Evolutionary conservation across 2,797 vertebrate species (phyloP), one percentile per base, ranked within the genome.

Genomic region (Coranthus polyacanthus): DNA sequence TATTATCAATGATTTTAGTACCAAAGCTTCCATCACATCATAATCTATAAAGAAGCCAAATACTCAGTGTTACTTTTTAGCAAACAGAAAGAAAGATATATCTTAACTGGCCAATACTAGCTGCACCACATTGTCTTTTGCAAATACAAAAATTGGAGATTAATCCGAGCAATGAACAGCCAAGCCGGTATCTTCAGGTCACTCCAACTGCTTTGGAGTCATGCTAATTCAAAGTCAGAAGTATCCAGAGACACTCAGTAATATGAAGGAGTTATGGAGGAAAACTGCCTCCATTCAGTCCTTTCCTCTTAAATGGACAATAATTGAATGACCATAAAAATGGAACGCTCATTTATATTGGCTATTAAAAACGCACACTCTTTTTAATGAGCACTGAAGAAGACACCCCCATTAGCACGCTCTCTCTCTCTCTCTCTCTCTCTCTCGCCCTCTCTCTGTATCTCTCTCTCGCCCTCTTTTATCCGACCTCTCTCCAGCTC

Each of bases 361-460:
- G 72, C 87, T 86, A 87, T 90, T 92, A 90, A 89, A 92, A 87
- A 81, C 77, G 69, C 75, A 74, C 78, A 74, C 81, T 84, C 76
- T 80, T 87, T 86, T 88, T 88, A 90, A 92, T 87, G 87, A 92
- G 89, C 79, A 79, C 84, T 89, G 85, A 79, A 90, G 84, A 80
- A 79, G 72, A 83, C 74, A 71, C 72, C 79, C 66, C 80, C 81
- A 83, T 84, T 80, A 86, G 79, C 55, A 37, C 37, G 72, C 36
- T 52, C 66, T 38, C 74, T 78, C n/a, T 61, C 46, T 52, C 53
- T 49, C 47, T 38, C 63, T 54, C 53, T 45, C 53, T 59, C 26
- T n/a, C n/a, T n/a, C n/a, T n/a, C n/a, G n/a, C n/a, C n/a, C n/a
- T n/a, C n/a, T n/a, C n/a, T n/a, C n/a, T n/a, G n/a, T n/a, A n/a